A percentile compares a stretch with the other conserved stretches of the same genome.
phyloP scores from a whole-genome alignment of 2,113 vertebrate genomes.

The Jacana jacana region DNA sequence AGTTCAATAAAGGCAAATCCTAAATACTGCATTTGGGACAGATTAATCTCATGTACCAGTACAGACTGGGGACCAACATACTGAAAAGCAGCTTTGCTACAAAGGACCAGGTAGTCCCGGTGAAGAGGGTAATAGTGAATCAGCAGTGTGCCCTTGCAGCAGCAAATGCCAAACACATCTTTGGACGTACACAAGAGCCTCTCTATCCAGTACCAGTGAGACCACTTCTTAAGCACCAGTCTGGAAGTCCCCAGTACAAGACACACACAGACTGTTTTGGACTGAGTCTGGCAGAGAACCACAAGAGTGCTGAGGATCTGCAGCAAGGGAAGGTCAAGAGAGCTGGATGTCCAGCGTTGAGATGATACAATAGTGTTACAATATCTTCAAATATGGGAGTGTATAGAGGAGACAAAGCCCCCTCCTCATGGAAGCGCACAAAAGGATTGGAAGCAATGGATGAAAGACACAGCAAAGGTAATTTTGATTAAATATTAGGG shows the following conservation, averaged over 20 bases:
- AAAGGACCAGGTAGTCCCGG: background rate
- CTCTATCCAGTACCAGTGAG: background rate
- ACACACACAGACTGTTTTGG: background rate
- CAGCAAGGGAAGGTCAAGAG: background rate
- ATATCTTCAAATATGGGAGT: background rate
- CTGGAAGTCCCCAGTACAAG: background rate
- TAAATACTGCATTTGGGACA: background rate
- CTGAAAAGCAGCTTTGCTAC: background rate
- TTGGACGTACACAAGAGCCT: background rate
- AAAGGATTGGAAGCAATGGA: background rate
- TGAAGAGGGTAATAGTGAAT: background rate
- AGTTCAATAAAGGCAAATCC: background rate
- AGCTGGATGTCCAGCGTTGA: background rate
- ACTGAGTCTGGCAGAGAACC: background rate
- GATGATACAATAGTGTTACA: background rate
- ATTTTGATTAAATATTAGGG: background rate
- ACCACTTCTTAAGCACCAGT: background rate
- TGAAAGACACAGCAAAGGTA: background rate
- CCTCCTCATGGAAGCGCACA: background rate
- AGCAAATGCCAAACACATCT: background rate
- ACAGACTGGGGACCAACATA: accelerated
- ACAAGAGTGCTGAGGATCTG: background rate
- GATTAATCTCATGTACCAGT: background rate
- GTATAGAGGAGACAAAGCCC: background rate
- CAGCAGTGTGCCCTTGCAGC: background rate